Evolutionary conservation across 2,888 invertebrate genomes (phyloP).

Genomic region (Aporophyla nigra): DNA sequence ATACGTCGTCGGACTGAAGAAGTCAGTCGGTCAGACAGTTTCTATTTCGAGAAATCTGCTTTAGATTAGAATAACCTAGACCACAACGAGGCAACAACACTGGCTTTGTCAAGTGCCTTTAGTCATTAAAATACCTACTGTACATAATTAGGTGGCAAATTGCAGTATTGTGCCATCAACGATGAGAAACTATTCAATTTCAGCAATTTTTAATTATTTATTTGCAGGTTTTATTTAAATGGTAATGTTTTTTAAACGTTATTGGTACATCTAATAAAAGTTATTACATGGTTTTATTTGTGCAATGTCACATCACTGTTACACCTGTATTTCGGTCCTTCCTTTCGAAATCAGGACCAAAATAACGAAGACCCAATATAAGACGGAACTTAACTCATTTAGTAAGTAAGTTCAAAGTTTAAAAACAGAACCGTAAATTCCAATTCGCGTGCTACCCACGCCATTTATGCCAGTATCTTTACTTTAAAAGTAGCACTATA

Average conservation of each 20-base stretch:
- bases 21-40: too few relatives aligned
- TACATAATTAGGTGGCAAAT: slow-evolving; percentile 31
- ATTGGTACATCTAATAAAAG: slow-evolving; percentile 27
- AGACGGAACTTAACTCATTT: neutral
- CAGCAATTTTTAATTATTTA: slow-evolving; percentile 28
- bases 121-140: slow-evolving; percentile 7
- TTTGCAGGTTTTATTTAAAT: slow-evolving; percentile 30
- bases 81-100: too few relatives aligned
- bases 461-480: slow-evolving; percentile 12
- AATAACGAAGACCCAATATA: neutral
- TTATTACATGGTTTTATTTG: neutral
- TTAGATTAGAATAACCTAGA: too few relatives aligned
- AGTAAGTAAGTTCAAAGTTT: too few relatives aligned
- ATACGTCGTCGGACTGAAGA: too few relatives aligned
- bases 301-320: neutral
- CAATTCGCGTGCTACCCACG: slow-evolving; percentile 26
- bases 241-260: slow-evolving; percentile 24
- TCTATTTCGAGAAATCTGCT: too few relatives aligned
- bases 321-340: neutral
- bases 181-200: slow-evolving; percentile 12
- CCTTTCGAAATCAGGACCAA: neutral
- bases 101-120: neutral
- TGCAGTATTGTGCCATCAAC: neutral
- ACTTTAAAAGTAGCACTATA: slow-evolving; percentile 43
- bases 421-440: neutral